Evolutionary conservation across 2,113 vertebrate species (phyloP), one percentile per base, ranked within the genome.

Genomic region (Calypte anna): DNA sequence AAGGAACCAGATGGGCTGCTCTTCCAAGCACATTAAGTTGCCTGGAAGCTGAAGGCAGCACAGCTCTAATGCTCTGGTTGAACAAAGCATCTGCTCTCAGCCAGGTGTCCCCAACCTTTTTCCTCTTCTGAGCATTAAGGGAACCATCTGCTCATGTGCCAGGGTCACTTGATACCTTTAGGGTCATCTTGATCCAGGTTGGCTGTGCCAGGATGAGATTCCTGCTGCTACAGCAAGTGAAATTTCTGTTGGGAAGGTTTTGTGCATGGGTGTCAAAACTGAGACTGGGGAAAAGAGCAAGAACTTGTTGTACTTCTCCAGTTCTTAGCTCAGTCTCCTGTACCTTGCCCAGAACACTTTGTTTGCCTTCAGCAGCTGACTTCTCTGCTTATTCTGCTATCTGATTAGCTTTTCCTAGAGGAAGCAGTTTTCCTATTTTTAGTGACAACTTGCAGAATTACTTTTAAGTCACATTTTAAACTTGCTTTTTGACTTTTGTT

Each of bases 131-230:
- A 63, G 69, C 51, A 16, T 53, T 62, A 48, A 66, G 66, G 57
- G 67, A 87, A 33, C 90, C 94, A 75, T 82, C 85, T 96, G 84
- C 53, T 68, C 87, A 88, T 86, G 93, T 88, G 80, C 86, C 70
- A 93, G 80, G 84, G 64, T 58, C 30, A 66, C 58, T 83, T 79
- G 57, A 79, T 93, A 94, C 76, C 94, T 2, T 82, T 67, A 79
- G 76, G 38, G 31, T 1, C 46, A 86, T 81, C 53, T 91, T 54
- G 30, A 88, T 91, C 28, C 86, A 91, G 69, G 89, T 85, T 64
- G 64, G 74, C 62, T 93, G 62, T 90, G 88, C 50, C 88, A 80
- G 82, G 88, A 28, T 80, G 72, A 14, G 67, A 53, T 73, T 50
- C 46, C 66, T 95, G 62, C 93, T 75, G 0, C 30, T 75, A 6